phyloP scores from a whole-genome alignment of 2,113 vertebrate species.

The Vanacampus margaritifer region DNA sequence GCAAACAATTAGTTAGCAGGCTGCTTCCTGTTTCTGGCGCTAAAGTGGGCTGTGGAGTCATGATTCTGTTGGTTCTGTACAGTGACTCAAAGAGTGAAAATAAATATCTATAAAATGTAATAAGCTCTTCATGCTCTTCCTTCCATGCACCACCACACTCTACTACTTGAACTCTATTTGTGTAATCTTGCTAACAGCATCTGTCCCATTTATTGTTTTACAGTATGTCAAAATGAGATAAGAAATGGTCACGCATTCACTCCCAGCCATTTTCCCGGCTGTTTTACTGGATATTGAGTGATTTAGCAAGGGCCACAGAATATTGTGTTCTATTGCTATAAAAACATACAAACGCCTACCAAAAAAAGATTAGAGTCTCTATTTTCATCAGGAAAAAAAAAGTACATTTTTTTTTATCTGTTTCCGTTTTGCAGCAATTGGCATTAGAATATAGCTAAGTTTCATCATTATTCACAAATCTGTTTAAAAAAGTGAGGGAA shows the following conservation, averaged over 20 bases:
- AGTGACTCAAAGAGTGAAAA: not conserved
- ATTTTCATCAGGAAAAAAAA: too few relatives aligned
- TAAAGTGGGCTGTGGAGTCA: not conserved
- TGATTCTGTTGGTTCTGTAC: not conserved
- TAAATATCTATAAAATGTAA: not conserved
- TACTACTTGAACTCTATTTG: not conserved
- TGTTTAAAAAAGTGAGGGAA: too few relatives aligned
- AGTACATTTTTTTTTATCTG: too few relatives aligned
- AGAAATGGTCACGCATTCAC: not conserved
- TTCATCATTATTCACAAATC: too few relatives aligned
- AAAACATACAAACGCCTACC: too few relatives aligned
- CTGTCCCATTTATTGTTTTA: not conserved
- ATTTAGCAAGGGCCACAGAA: too few relatives aligned
- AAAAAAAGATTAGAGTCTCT: too few relatives aligned
- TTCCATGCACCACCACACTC: not conserved
- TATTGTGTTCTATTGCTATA: too few relatives aligned
- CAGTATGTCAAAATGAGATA: not conserved
- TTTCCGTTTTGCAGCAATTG: too few relatives aligned
- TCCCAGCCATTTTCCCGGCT: too few relatives aligned
- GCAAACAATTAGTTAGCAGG: not conserved
- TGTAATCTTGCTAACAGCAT: not conserved
- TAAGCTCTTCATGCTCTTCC: not conserved
- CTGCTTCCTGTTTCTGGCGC: not conserved
- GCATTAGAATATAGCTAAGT: too few relatives aligned
- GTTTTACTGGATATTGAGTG: too few relatives aligned